Evolutionary conservation across 2,797 vertebrate genomes (phyloP).

Genomic region (Myotis findleyi): DNA sequence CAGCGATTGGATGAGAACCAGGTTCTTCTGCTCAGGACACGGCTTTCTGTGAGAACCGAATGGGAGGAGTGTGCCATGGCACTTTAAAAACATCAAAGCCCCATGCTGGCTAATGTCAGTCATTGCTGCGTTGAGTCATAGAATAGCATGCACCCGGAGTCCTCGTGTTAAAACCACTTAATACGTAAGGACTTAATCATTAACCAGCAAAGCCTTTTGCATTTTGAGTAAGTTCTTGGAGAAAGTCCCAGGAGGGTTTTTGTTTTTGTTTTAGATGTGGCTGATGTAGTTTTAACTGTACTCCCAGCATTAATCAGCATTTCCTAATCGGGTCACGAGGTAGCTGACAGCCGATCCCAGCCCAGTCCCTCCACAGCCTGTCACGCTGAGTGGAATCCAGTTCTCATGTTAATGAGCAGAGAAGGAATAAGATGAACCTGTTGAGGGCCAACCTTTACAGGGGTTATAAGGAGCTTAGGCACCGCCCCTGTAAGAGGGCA

Average conservation of each 20-base stretch:
- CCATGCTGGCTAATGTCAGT: not conserved
- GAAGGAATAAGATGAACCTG: too few relatives aligned
- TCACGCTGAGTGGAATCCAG: not conserved
- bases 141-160: not conserved
- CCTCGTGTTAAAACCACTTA: not conserved
- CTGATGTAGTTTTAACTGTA: slow-evolving; percentile 71
- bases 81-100: not conserved
- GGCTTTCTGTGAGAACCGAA: not conserved
- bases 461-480: not conserved
- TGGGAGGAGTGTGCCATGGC: not conserved
- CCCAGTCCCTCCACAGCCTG: not conserved
- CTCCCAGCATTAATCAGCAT: slow-evolving; percentile 25
- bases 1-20: not conserved
- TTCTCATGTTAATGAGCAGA: not conserved
- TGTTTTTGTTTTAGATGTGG: not conserved
- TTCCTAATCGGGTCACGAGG: slow-evolving; percentile 1
- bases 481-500: not conserved
- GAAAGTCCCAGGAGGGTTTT: not conserved
- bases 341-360: slow-evolving; percentile 9
- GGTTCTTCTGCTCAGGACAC: not conserved
- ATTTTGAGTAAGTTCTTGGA: slow-evolving; percentile 22
- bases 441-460: not conserved
- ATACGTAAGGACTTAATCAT: not conserved
- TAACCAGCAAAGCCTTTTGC: slow-evolving; percentile 30
- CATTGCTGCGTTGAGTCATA: not conserved